These are phyloP conservation scores for Drosophila imparisetae DNA, from an alignment of 2,888 invertebrate genomes.

Conservation along the genomic window DNA sequence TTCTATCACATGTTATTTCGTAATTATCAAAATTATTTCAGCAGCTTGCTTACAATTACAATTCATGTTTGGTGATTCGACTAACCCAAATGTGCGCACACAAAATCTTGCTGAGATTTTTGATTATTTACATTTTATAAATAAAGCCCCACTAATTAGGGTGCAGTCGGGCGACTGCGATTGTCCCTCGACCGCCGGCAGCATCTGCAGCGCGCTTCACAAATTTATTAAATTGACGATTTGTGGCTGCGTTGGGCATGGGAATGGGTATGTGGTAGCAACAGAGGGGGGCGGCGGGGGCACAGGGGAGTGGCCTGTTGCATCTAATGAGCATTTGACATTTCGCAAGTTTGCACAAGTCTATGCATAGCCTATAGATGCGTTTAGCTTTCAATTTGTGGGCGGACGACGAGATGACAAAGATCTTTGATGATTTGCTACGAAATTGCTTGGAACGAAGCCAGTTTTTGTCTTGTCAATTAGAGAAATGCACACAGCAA, in stretches of 20 bases:
- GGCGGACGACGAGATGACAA: slow-evolving; percentile 51
- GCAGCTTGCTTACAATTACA: background rate
- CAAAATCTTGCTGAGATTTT: slow-evolving; percentile 16
- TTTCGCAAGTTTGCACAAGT: slow-evolving; percentile 43
- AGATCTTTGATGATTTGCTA: slow-evolving; percentile 75
- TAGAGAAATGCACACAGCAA: slow-evolving; percentile 64
- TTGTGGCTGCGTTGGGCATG: slow-evolving; percentile 28
- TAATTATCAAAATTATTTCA: background rate
- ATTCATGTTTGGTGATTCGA: slow-evolving; percentile 1
- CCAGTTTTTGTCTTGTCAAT: slow-evolving; percentile 80
- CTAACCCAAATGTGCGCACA: slow-evolving; percentile 14
- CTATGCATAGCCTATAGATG: slow-evolving; percentile 29
- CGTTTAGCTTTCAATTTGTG: slow-evolving; percentile 55
- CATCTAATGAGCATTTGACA: slow-evolving; percentile 78
- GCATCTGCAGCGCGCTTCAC: slow-evolving; percentile 41
- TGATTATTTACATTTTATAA: slow-evolving; percentile 34
- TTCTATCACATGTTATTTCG: background rate
- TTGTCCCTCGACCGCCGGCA: slow-evolving; percentile 35
- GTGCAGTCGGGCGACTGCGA: slow-evolving; percentile 48
- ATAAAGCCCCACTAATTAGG: slow-evolving; percentile 70
- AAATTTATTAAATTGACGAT: slow-evolving; percentile 76
- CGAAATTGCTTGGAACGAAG: slow-evolving; percentile 65
- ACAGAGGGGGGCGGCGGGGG: background rate
- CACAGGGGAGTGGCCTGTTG: slow-evolving; percentile 18
- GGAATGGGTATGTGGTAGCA: slow-evolving; percentile 3